Conservation (phyloP, 2,797 vertebrate genomes). For the Psittacula derbiana region DNA sequence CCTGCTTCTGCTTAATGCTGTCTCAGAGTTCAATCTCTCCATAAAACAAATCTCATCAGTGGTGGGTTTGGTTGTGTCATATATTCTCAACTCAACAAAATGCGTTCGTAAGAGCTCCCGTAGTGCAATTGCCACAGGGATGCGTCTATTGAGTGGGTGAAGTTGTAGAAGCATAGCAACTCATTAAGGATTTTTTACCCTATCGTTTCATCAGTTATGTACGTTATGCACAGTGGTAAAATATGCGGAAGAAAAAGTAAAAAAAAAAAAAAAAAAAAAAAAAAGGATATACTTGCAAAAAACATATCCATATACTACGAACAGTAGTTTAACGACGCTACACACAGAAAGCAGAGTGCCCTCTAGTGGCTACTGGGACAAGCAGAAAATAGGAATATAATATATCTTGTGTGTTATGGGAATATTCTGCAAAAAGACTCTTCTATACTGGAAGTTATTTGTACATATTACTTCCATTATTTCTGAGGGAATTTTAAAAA, state of each 20-base stretch:
- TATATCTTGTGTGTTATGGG: not conserved
- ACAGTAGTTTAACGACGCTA: not conserved
- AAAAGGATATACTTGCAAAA: not conserved
- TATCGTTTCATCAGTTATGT: not conserved
- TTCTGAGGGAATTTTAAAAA: not conserved
- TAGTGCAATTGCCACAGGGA: accelerated
- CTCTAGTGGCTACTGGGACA: slow-evolving; percentile 71
- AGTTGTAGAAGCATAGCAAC: accelerated
- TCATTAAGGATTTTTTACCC: not conserved
- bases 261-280: too few relatives aligned
- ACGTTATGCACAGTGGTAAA: not conserved
- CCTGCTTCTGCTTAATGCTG: not conserved
- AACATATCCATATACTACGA: not conserved
- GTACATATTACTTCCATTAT: not conserved
- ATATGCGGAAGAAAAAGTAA: accelerated
- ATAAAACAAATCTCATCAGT: not conserved
- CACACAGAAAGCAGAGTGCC: slow-evolving; percentile 75
- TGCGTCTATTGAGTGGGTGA: accelerated
- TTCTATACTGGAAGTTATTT: accelerated
- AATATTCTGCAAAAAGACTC: not conserved
- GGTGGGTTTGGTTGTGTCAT: not conserved
- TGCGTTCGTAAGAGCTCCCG: accelerated
- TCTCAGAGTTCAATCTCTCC: not conserved
- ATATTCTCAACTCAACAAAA: not conserved
- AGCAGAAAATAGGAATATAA: not conserved